phyloP scores from a whole-genome alignment of 2,113 vertebrate species.

The Picathartes gymnocephalus region DNA sequence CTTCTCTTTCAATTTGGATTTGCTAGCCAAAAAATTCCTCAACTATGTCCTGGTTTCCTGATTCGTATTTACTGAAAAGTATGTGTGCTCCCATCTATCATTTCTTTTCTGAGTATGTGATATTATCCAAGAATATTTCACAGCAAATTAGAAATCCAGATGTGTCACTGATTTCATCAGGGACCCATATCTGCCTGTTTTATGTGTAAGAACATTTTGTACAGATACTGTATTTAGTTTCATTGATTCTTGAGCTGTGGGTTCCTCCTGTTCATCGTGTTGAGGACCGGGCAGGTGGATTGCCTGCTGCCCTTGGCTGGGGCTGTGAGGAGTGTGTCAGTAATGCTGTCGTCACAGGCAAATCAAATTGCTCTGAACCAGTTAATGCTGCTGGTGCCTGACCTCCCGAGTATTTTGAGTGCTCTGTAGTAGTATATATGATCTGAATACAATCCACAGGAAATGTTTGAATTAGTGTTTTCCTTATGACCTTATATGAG shows the following conservation, averaged over 20 bases:
- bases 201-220: neutral
- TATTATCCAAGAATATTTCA: constrained; percentile 3
- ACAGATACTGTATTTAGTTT: neutral
- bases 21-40: neutral
- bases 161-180: constrained; percentile 18
- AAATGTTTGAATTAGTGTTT: neutral
- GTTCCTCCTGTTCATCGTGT: neutral
- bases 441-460: neutral
- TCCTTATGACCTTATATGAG: neutral
- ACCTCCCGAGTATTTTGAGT: neutral
- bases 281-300: neutral
- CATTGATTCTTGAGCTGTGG: neutral
- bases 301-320: neutral
- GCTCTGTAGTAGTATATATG: neutral
- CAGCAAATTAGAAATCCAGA: neutral
- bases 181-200: neutral
- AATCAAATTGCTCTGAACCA: neutral
- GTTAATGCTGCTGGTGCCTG: neutral
- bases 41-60: constrained; percentile 1
- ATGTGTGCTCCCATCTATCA: neutral
- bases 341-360: neutral
- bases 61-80: neutral
- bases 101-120: neutral
- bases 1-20: neutral
- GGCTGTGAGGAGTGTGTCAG: neutral